Evolutionary conservation across 2,888 invertebrate genomes (phyloP).

Genomic region (Platycheirus rosarum): DNA sequence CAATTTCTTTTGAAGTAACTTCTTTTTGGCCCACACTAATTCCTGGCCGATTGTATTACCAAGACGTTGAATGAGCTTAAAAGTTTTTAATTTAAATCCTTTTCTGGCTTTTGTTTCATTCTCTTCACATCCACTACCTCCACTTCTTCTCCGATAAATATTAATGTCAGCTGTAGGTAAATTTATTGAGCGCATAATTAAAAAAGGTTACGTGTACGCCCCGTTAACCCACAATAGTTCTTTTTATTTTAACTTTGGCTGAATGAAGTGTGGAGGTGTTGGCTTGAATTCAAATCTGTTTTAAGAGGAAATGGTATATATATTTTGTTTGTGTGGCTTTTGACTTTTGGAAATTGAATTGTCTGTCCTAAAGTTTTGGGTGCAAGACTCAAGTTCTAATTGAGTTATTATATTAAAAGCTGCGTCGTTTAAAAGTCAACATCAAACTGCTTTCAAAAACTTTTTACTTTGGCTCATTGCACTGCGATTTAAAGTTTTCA

Average conservation of each 20-base stretch:
- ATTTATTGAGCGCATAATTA: slow-evolving; percentile 35
- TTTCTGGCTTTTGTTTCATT: slow-evolving; percentile 2
- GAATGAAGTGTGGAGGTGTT: background rate
- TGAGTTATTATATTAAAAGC: too few relatives aligned
- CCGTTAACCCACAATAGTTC: slow-evolving; percentile 16
- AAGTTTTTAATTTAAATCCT: slow-evolving; percentile 18
- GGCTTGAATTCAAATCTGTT: background rate
- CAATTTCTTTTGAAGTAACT: background rate
- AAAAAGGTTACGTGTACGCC: slow-evolving; percentile 58
- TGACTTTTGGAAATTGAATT: background rate
- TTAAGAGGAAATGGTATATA: background rate
- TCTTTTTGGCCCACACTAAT: background rate
- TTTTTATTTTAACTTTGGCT: background rate
- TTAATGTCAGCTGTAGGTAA: slow-evolving; percentile 11
- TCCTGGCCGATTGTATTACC: background rate
- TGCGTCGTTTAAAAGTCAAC: too few relatives aligned
- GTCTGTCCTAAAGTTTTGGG: background rate
- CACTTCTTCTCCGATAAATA: background rate
- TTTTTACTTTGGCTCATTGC: too few relatives aligned
- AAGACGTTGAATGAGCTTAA: background rate
- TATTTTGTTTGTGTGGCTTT: background rate
- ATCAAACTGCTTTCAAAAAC: too few relatives aligned
- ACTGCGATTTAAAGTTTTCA: too few relatives aligned
- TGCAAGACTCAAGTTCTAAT: too few relatives aligned
- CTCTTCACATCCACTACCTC: background rate